A percentile compares a stretch with the other conserved stretches of the same genome.
Conservation (phyloP, 2,797 vertebrate species). For the Menidia menidia region DNA sequence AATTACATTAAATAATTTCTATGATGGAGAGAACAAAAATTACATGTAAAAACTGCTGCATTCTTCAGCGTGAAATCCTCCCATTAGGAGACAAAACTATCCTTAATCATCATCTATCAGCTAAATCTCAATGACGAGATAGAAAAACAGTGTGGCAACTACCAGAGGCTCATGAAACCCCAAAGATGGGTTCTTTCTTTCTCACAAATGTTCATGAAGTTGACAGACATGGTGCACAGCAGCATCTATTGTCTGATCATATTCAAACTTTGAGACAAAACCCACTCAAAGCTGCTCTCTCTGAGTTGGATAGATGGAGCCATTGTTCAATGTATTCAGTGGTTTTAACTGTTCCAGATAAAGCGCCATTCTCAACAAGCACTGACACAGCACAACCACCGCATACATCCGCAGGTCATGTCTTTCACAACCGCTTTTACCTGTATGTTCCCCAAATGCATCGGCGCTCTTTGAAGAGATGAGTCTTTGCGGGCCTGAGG, state of each 20-base stretch:
- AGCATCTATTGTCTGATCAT: conserved; percentile 51
- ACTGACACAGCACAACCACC: conserved; percentile 83
- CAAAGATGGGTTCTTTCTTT: conserved; percentile 22
- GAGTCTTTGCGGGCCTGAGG: conserved; percentile 36
- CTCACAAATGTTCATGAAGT: conserved; percentile 55
- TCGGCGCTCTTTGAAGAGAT: conserved; percentile 58
- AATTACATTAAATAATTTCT: too few relatives aligned
- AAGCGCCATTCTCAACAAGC: conserved; percentile 74
- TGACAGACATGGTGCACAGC: conserved; percentile 19
- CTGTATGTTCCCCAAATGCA: conserved; percentile 75
- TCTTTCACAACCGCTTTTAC: conserved; percentile 66
- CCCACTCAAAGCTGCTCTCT: conserved; percentile 39
- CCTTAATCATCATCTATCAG: background rate
- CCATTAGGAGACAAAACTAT: background rate
- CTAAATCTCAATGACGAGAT: background rate
- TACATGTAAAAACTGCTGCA: background rate
- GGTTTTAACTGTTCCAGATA: conserved; percentile 80
- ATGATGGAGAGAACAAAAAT: background rate
- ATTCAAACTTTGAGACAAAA: conserved; percentile 64
- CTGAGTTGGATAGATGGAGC: conserved; percentile 55
- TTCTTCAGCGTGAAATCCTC: background rate
- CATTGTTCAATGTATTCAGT: conserved; percentile 68
- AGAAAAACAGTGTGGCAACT: conserved; percentile 14
- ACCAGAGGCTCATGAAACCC: conserved; percentile 20
- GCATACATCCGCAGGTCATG: conserved; percentile 29